These are phyloP conservation scores for Hesperia comma DNA, from an alignment of 2,888 invertebrate species.

Conservation along the genomic window DNA sequence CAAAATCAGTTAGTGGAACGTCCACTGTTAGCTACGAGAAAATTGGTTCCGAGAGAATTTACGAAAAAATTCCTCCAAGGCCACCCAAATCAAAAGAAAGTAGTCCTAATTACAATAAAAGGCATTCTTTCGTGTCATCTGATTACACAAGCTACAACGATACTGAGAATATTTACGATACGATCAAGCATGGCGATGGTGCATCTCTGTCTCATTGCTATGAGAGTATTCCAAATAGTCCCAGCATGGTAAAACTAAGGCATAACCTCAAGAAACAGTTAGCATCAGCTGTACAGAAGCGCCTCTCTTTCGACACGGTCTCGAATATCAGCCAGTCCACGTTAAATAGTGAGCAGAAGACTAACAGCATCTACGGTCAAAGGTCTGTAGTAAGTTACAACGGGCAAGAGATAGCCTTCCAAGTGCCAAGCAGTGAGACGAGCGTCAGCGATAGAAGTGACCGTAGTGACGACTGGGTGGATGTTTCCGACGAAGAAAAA, in stretches of 20 bases:
- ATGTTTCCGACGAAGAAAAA: slow-evolving; percentile 84
- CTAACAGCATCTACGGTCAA: slow-evolving; percentile 85
- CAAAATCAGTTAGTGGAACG: slow-evolving; percentile 77
- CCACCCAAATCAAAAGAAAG: slow-evolving; percentile 66
- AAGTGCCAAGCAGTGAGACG: slow-evolving; percentile 82
- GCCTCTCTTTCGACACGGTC: slow-evolving; percentile 75
- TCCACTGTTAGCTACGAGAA: slow-evolving; percentile 78
- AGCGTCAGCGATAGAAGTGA: slow-evolving; percentile 85
- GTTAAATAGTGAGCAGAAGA: slow-evolving; percentile 85
- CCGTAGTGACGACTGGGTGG: slow-evolving; percentile 87
- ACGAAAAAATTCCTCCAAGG: slow-evolving; percentile 74
- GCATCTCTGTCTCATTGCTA: slow-evolving; percentile 83
- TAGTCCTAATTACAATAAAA: slow-evolving; percentile 69
- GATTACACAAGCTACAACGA: slow-evolving; percentile 75
- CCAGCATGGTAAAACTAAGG: slow-evolving; percentile 73
- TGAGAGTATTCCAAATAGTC: slow-evolving; percentile 83
- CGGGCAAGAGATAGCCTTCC: slow-evolving; percentile 78
- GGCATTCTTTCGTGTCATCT: slow-evolving; percentile 69
- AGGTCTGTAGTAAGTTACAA: slow-evolving; percentile 78
- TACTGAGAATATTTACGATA: slow-evolving; percentile 86
- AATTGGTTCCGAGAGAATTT: slow-evolving; percentile 77
- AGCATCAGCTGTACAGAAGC: slow-evolving; percentile 67
- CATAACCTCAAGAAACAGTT: slow-evolving; percentile 69
- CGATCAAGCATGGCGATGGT: slow-evolving; percentile 82
- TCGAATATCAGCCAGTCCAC: slow-evolving; percentile 81